A percentile compares a stretch with the other conserved stretches of the same genome.
Evolutionary conservation across 2,888 invertebrate genomes (phyloP).

Genomic region (Eristalinus sepulchralis): DNA sequence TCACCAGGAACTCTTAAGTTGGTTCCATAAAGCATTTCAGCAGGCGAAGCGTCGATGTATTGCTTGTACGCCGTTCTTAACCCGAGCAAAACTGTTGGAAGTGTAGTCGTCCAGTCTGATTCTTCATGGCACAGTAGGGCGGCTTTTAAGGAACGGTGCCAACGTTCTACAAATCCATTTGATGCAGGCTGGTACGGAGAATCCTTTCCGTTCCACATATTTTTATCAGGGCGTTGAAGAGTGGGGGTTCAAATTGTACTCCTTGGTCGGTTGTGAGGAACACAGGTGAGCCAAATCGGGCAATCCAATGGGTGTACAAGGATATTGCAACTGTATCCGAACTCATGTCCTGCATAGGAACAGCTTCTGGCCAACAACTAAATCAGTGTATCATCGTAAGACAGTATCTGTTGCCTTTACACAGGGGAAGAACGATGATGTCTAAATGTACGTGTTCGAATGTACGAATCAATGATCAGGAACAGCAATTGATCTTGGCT

Average conservation of each 20-base stretch:
- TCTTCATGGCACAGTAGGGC: conserved; percentile 39
- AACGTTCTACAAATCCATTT: conserved; percentile 54
- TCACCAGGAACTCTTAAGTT: conserved; percentile 38
- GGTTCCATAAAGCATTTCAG: conserved; percentile 35
- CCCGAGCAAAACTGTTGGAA: conserved; percentile 35
- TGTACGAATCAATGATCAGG: background rate
- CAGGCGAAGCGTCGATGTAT: conserved; percentile 25
- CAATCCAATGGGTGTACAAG: conserved; percentile 42
- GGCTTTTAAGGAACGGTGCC: conserved; percentile 42
- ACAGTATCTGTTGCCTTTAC: background rate
- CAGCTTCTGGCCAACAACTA: conserved; percentile 24
- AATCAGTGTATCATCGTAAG: background rate
- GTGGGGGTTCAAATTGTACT: conserved; percentile 48
- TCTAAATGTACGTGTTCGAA: background rate
- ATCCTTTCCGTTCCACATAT: conserved; percentile 16
- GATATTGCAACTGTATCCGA: conserved; percentile 42
- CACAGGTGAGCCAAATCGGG: conserved; percentile 44
- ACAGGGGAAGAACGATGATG: background rate
- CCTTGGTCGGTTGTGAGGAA: conserved; percentile 52
- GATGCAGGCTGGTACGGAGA: conserved; percentile 49
- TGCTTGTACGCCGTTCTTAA: conserved; percentile 14
- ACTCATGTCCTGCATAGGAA: conserved; percentile 33
- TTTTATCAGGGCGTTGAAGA: conserved; percentile 29
- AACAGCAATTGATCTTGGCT: conserved; percentile 5
- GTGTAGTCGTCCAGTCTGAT: conserved; percentile 23